phyloP scores from a whole-genome alignment of 2,113 vertebrate genomes.

The Apodemus speciosus region DNA sequence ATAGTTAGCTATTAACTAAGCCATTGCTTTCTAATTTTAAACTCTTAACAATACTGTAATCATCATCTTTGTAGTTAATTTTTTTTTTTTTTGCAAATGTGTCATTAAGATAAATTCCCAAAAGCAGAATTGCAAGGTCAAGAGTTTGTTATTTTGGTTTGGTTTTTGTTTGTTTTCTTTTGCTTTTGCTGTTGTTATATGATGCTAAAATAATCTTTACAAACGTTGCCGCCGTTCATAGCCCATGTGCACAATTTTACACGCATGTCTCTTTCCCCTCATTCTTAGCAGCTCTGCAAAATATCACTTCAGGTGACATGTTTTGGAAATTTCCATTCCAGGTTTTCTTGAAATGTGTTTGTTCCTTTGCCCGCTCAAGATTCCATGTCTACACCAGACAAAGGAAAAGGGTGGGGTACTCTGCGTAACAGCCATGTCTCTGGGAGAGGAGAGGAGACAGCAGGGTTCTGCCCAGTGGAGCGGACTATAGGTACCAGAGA shows the following conservation, averaged over 20 bases:
- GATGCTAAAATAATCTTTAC: neutral
- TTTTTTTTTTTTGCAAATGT: constrained; percentile 49
- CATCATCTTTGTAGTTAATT: constrained; percentile 50
- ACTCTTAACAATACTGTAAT: constrained; percentile 48
- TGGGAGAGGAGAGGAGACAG: neutral
- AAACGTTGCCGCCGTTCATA: neutral
- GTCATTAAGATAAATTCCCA: constrained; percentile 61
- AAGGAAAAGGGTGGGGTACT: neutral
- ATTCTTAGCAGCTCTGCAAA: neutral
- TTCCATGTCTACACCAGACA: neutral
- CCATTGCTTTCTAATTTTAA: constrained; percentile 63
- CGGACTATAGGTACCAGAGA: neutral
- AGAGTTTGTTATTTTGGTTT: constrained; percentile 2
- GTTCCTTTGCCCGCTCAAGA: constrained; percentile 18
- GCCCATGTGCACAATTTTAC: neutral
- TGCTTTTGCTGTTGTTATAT: neutral
- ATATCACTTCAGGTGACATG: neutral
- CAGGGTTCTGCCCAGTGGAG: neutral
- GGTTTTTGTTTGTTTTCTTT: neutral
- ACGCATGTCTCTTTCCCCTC: neutral
- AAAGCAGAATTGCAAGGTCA: constrained; percentile 56
- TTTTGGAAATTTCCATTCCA: constrained; percentile 56
- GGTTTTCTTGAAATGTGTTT: neutral
- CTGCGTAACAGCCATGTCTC: neutral
- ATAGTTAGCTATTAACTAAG: constrained; percentile 43